These are phyloP conservation scores for Pherbina coryleti DNA, from an alignment of 2,888 invertebrate genomes.

Conservation along the genomic window DNA sequence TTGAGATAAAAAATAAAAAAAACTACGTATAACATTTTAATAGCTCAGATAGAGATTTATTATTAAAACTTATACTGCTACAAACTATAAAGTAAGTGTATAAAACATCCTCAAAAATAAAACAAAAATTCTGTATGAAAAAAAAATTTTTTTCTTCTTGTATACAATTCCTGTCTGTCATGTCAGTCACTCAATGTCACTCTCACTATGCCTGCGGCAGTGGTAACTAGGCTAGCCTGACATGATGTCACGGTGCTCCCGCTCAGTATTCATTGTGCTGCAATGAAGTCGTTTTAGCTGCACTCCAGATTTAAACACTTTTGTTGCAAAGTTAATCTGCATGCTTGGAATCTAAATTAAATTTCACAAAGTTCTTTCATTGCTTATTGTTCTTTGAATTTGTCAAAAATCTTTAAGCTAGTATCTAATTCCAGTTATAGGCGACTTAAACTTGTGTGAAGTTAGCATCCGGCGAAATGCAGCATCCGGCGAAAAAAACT, in stretches of 20 bases:
- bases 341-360: too few species aligned
- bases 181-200: not conserved
- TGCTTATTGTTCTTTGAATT: too few species aligned
- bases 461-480: too few species aligned
- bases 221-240: constrained; percentile 4
- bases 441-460: too few species aligned
- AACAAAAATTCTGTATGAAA: not conserved
- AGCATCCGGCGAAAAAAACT: too few species aligned
- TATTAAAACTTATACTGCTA: not conserved
- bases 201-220: not conserved
- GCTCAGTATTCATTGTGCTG: not conserved
- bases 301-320: too few species aligned
- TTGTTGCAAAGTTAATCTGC: too few species aligned
- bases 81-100: not conserved
- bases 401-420: too few species aligned
- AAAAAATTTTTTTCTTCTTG: not conserved
- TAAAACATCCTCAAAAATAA: not conserved
- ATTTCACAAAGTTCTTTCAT: too few species aligned
- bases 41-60: constrained; percentile 27
- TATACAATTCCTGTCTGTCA: not conserved
- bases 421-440: too few species aligned
- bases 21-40: constrained; percentile 11
- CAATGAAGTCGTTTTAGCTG: not conserved
- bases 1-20: constrained; percentile 1
- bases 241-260: not conserved